Base-by-base conservation (phyloP, 2,888 invertebrate species). In the Nomada ruficornis region DNA sequence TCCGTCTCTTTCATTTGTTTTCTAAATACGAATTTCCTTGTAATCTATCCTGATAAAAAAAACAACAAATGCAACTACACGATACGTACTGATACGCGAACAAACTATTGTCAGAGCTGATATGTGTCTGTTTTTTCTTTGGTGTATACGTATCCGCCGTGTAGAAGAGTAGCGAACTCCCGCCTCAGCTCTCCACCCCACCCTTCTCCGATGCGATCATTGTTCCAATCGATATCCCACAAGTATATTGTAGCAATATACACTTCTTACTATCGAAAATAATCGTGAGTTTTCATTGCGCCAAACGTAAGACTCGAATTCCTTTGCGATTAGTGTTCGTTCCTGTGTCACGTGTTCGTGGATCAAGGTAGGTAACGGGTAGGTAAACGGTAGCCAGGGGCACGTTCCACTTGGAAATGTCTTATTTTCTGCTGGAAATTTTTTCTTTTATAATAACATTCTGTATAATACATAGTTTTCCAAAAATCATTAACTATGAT, bases 221-320 rank as follows among this genome's bases (percentile, higher is more conserved):
- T 79, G 68, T 64, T 87, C 78, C 65, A 77, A 74, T 78, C 79
- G 68, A 77, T 79, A 71, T 81, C 55, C 57, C 65, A 75, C 71
- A 68, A 75, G 55, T 77, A 82, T 82, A 73, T 79, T 80, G 71
- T 74, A 87, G 67, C 76, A 84, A 86, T 84, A 86, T 79, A 86
- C 75, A 84, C 77, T 87, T 84, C 73, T 81, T 87, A 87, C 65
- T 82, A 79, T 83, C 76, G 72, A 83, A 68, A 76, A 65, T 13
- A 36, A 72, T 26, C 15, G 42, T 74, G 84, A 57, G 44, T 83
- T 71, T 76, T 83, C 42, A 71, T 83, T 83, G 15, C n/a, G 11
- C 67, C 55, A 20, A 75, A 63, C 59, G 20, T 50, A 13, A 23
- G 15, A n/a, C 36, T 50, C 7, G 18, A 44, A 64, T 62, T 26